phyloP scores from a whole-genome alignment of 2,888 invertebrate species.

The Achlya flavicornis region DNA sequence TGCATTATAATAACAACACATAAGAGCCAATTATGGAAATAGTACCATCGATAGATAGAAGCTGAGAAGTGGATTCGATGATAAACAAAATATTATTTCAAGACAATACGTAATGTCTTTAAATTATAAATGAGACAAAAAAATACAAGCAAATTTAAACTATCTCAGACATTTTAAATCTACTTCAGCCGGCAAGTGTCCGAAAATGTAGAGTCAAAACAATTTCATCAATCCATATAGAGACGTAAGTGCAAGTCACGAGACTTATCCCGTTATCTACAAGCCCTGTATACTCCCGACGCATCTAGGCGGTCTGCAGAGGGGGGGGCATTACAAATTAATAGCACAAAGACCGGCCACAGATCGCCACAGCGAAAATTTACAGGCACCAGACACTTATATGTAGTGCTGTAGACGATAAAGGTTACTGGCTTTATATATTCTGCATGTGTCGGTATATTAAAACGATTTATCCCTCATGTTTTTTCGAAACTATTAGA shows the following conservation, averaged over 20 bases:
- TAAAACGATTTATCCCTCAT: constrained; percentile 42
- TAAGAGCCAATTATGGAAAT: too few species aligned
- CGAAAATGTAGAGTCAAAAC: constrained; percentile 11
- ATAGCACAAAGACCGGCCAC: constrained; percentile 83
- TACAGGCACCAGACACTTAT: constrained; percentile 77
- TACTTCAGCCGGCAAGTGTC: background rate
- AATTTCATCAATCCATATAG: constrained; percentile 11
- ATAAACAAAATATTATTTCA: too few species aligned
- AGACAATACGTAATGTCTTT: too few species aligned
- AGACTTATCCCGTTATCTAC: constrained; percentile 51
- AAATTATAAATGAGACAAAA: too few species aligned
- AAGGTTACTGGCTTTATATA: constrained; percentile 47
- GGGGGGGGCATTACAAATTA: constrained; percentile 82
- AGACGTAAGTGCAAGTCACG: constrained; percentile 31
- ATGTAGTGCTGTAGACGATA: constrained; percentile 46
- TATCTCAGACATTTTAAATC: background rate
- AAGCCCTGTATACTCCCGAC: constrained; percentile 44
- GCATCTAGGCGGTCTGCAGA: constrained; percentile 61
- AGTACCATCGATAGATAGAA: too few species aligned
- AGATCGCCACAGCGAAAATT: constrained; percentile 82
- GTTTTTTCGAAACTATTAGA: background rate
- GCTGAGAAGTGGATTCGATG: too few species aligned
- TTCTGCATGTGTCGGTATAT: constrained; percentile 31
- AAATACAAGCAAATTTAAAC: background rate
- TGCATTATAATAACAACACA: too few species aligned